Conservation (phyloP, 2,113 vertebrate genomes). For the Bostrychus sinensis region DNA sequence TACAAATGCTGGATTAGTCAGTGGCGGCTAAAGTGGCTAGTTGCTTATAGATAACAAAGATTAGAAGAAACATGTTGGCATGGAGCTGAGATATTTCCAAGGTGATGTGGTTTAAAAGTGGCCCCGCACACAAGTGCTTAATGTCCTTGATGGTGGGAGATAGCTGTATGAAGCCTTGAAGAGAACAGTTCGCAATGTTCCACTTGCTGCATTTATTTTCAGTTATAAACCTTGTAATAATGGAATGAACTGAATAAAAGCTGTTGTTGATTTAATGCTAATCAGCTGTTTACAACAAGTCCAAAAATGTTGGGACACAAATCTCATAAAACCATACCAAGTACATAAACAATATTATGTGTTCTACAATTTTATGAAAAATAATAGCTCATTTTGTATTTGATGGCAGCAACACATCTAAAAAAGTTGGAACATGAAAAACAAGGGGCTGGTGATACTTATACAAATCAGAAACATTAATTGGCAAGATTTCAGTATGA, state of each 20-base stretch:
- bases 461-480: too few relatives aligned
- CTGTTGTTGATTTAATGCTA: slow-evolving; percentile 12
- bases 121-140: slow-evolving; percentile 51
- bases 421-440: too few relatives aligned
- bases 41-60: slow-evolving; percentile 75
- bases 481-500: too few relatives aligned
- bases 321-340: too few relatives aligned
- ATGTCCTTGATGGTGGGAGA: slow-evolving; percentile 68
- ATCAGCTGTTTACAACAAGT: slow-evolving; percentile 1
- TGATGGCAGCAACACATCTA: too few relatives aligned
- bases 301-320: too few relatives aligned
- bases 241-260: slow-evolving; percentile 1
- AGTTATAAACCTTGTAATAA: slow-evolving; percentile 3
- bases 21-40: slow-evolving; percentile 55
- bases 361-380: too few relatives aligned
- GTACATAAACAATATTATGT: too few relatives aligned
- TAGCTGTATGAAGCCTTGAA: slow-evolving; percentile 34
- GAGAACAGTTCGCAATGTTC: slow-evolving; percentile 4
- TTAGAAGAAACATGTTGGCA: slow-evolving; percentile 77
- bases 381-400: too few relatives aligned
- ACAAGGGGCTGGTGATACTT: too few relatives aligned
- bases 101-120: slow-evolving; percentile 69
- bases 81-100: slow-evolving; percentile 72
- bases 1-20: slow-evolving; percentile 65
- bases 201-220: slow-evolving; percentile 14